Percentiles rank a stretch among this genome's conserved stretches.
These are phyloP conservation scores for Xiphophorus couchianus DNA, from an alignment of 2,113 vertebrate genomes.

Conservation along the genomic window DNA sequence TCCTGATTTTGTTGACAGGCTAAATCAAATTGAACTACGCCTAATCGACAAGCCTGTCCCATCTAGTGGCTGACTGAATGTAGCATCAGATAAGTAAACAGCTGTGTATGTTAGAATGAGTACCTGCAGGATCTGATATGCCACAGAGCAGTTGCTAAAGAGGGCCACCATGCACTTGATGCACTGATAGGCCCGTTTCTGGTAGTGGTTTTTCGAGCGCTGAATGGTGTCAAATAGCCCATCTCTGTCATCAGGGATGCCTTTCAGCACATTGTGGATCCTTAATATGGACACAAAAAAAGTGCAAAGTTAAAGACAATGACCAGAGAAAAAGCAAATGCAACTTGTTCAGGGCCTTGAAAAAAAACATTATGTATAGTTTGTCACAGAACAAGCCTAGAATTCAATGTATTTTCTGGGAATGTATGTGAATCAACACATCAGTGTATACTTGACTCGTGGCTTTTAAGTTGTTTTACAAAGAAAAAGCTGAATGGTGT, in stretches of 20 bases:
- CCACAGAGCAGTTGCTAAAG: constrained; percentile 98
- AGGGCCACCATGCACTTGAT: constrained; percentile 99
- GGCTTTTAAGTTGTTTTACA: neutral
- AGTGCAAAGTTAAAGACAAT: neutral
- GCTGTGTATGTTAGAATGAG: too few relatives aligned
- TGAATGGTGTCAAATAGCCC: constrained; percentile 99
- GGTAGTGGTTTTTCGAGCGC: constrained; percentile 99
- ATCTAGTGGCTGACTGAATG: too few relatives aligned
- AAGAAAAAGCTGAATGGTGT: neutral
- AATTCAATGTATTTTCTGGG: neutral
- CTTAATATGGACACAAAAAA: constrained; percentile 69
- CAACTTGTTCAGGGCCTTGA: too few relatives aligned
- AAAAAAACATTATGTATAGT: neutral
- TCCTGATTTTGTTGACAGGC: neutral
- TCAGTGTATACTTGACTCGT: neutral
- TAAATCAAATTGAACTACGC: neutral
- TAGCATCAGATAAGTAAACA: too few relatives aligned
- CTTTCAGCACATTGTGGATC: constrained; percentile 99
- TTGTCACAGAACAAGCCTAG: neutral
- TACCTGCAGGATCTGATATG: constrained; percentile 99
- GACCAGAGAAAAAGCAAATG: neutral
- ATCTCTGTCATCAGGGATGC: constrained; percentile 97
- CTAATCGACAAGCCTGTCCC: neutral
- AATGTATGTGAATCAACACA: neutral
- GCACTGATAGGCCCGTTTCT: constrained; percentile 99